Percentiles rank a stretch among this genome's conserved stretches.
Conservation (phyloP, 1,140 invertebrate species). For the Drosophila lini region DNA sequence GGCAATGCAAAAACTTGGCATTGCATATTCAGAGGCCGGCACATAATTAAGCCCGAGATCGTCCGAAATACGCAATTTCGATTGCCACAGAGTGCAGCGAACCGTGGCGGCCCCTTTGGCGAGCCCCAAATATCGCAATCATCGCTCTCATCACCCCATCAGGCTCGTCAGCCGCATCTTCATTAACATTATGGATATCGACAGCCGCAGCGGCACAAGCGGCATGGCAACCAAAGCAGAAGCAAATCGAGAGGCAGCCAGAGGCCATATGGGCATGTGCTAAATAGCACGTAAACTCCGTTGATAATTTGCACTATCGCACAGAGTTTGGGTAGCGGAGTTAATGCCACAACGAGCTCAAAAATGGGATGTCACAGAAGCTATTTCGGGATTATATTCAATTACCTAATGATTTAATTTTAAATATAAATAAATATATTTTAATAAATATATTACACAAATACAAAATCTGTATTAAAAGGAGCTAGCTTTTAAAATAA, state of each 20-base stretch:
- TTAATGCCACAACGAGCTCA: background rate
- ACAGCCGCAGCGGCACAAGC: conserved; percentile 9
- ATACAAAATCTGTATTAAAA: background rate
- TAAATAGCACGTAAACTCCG: conserved; percentile 43
- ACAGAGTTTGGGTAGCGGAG: background rate
- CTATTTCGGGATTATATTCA: background rate
- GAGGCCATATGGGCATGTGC: conserved; percentile 30
- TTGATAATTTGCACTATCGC: conserved; percentile 24
- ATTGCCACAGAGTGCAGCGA: conserved; percentile 67
- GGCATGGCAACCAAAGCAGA: conserved; percentile 9
- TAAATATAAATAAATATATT: background rate
- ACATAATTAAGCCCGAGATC: conserved; percentile 60
- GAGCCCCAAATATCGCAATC: conserved; percentile 34
- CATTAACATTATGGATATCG: conserved; percentile 45
- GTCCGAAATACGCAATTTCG: conserved; percentile 67
- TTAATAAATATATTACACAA: background rate
- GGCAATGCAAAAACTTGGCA: conserved; percentile 38
- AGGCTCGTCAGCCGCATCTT: conserved; percentile 24
- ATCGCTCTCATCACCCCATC: conserved; percentile 43
- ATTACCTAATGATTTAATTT: background rate
- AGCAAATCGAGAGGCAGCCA: conserved; percentile 3
- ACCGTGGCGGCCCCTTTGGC: conserved; percentile 40
- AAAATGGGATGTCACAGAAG: background rate
- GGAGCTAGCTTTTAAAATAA: background rate
- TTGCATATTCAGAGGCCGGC: conserved; percentile 48